Conservation (phyloP, 92 coral and sea anemone genomes). For the Palythoa heliodiscus region DNA sequence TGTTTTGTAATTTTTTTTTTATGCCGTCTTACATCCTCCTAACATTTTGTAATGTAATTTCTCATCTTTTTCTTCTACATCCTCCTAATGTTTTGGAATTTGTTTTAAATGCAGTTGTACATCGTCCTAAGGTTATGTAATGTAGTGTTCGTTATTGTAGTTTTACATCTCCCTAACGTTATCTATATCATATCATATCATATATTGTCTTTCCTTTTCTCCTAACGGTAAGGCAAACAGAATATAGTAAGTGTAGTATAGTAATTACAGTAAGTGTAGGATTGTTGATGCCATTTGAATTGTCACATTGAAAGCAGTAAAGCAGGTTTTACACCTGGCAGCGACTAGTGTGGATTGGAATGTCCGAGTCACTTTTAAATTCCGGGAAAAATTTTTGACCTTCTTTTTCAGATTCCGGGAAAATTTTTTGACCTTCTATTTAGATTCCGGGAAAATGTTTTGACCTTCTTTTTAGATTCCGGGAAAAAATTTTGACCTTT, state of each 20-base stretch:
- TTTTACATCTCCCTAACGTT: slow-evolving; percentile 27
- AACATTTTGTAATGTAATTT: no score
- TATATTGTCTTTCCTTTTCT: slow-evolving; percentile 22
- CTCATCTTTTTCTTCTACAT: slow-evolving; percentile 22
- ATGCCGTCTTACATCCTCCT: no score
- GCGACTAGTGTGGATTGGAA: slow-evolving; percentile 26
- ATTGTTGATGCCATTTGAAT: slow-evolving; percentile 3
- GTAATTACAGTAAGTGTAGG: slow-evolving; percentile 14
- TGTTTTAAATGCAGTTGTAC: slow-evolving; percentile 27
- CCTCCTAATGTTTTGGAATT: slow-evolving; percentile 27
- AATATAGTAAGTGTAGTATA: slow-evolving; percentile 25
- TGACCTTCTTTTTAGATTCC: no score
- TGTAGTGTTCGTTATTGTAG: slow-evolving; percentile 27
- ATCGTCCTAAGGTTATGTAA: slow-evolving; percentile 27
- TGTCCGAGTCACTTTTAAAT: no score
- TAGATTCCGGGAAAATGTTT: no score
- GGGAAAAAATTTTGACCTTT: no score
- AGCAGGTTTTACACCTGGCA: slow-evolving; percentile 27
- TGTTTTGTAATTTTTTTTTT: no score
- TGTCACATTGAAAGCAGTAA: slow-evolving; percentile 27
- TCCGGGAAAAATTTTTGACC: no score
- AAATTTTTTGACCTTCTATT: no score
- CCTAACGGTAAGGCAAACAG: slow-evolving; percentile 29
- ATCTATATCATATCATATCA: slow-evolving; percentile 12
- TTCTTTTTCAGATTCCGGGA: no score